Evolutionary conservation across 1,140 invertebrate genomes (phyloP).

Genomic region (Diprion similis): DNA sequence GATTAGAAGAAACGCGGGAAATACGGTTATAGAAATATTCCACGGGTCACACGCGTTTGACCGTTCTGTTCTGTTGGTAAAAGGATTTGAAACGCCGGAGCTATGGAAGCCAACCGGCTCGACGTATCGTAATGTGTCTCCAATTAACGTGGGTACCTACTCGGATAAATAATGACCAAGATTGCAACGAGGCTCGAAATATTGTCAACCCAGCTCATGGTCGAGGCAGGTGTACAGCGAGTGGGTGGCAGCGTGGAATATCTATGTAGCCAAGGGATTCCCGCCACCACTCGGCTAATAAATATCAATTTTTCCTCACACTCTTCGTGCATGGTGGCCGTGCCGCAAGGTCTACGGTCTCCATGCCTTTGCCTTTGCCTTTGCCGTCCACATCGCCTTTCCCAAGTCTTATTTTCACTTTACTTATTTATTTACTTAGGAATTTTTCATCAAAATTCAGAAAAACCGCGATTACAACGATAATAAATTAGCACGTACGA

Average conservation of each 20-base stretch:
- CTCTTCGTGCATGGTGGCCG: slow-evolving; percentile 17
- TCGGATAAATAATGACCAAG: not conserved
- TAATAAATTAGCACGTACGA: slow-evolving; percentile 54
- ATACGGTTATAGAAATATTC: no score
- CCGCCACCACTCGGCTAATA: slow-evolving; percentile 30
- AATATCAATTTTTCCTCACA: slow-evolving; percentile 38
- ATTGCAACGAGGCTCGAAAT: slow-evolving; percentile 1
- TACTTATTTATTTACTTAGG: no score
- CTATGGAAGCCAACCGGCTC: not conserved
- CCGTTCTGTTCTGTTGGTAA: no score
- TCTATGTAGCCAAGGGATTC: not conserved
- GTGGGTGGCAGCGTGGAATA: slow-evolving; percentile 20
- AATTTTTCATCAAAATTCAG: slow-evolving; percentile 18
- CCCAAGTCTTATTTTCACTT: not conserved
- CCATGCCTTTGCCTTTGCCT: slow-evolving; percentile 15
- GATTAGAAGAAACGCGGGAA: not conserved
- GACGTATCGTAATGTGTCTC: not conserved
- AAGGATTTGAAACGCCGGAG: not conserved
- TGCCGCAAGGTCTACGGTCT: no score
- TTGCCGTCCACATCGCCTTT: slow-evolving; percentile 21
- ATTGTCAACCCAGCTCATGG: slow-evolving; percentile 9
- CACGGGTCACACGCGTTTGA: no score
- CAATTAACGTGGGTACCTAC: not conserved
- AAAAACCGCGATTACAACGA: slow-evolving; percentile 43
- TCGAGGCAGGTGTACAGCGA: not conserved